Base-by-base conservation (phyloP, 2,797 vertebrate species). In the Coregonus suidteri region DNA sequence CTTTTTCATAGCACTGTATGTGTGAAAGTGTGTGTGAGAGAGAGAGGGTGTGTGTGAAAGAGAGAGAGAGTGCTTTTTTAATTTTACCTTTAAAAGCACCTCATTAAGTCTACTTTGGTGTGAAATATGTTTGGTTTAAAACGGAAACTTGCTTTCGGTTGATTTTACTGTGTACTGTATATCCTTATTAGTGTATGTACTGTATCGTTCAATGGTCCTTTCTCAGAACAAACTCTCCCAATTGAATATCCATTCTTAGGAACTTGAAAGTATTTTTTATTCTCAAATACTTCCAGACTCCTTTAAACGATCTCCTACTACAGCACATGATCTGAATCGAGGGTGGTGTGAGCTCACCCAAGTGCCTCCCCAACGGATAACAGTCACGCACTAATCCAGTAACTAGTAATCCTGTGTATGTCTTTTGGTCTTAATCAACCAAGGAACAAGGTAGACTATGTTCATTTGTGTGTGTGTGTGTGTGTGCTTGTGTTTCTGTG, bases 361-460 rank as follows among this genome's bases (percentile, higher is more conserved):
- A 30, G 67, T 25, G 34, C 37, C 75, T 31, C n/a, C 18, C 18
- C 7, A 47, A 47, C 11, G 0, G 41, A 47, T 47, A 41, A 56
- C 47, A 74, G 73, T 76, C 66, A 51, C 16, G 1, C 14, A 71
- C 81, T 79, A 80, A 86, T 76, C 41, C 41, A 47, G 9, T 47
- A 47, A 47, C 78, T 34, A 83, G 83, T 82, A 72, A 79, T 71
- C 73, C 37, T 4, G 9, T 71, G 6, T 25, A 34, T 77, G 41
- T 47, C 81, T 82, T 71, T 70, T 54, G 81, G 75, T 47, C 16
- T 18, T 81, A 75, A 81, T 77, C 71, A 85, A 87, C 73, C 11
- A 82, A 83, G 77, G 70, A 74, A 6, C 52, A 74, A 79, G 83
- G 82, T 73, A 68, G 56, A 80, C 76, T 41, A 9, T 18, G 18